A percentile compares a stretch with the other conserved stretches of the same genome.
Conservation (phyloP, 2,797 vertebrate genomes). For the Pseudochaenichthys georgianus region DNA sequence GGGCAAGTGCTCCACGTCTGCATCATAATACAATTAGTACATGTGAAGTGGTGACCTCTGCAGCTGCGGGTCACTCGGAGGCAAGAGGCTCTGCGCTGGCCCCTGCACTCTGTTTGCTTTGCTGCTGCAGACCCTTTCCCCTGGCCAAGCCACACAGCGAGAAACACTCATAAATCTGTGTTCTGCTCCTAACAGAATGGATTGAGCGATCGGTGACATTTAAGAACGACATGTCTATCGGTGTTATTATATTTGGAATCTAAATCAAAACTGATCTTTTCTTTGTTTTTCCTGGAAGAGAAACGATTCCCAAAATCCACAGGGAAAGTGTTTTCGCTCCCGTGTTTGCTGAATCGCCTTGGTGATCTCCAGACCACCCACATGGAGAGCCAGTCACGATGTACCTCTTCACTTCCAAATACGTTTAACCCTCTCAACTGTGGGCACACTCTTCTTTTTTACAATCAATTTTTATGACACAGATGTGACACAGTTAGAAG, state of each 20-base stretch:
- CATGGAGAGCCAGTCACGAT: conserved; percentile 48
- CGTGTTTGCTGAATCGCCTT: conserved; percentile 73
- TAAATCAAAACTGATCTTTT: conserved; percentile 54
- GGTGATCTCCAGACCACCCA: conserved; percentile 79
- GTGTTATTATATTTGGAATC: conserved; percentile 60
- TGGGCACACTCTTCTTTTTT: background rate
- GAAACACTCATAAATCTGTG: conserved; percentile 63
- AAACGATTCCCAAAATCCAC: conserved; percentile 46
- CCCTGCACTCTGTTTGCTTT: conserved; percentile 46
- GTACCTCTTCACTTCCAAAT: conserved; percentile 63
- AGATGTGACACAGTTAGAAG: conserved; percentile 1
- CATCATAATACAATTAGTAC: conserved; percentile 94
- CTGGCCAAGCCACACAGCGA: conserved; percentile 49
- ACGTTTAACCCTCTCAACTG: conserved; percentile 40
- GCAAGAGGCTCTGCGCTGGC: conserved; percentile 27
- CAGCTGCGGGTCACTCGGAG: conserved; percentile 64
- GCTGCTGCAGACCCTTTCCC: conserved; percentile 32
- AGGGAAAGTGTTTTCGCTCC: conserved; percentile 57
- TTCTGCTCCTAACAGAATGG: conserved; percentile 26
- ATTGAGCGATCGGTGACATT: conserved; percentile 45
- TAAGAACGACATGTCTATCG: conserved; percentile 49
- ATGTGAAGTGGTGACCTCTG: conserved; percentile 90
- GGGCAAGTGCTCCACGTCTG: conserved; percentile 91
- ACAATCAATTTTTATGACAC: background rate
- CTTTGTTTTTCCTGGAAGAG: conserved; percentile 69